These are phyloP conservation scores for Rhopalosiphum nymphaeae DNA, from an alignment of 2,888 invertebrate species.

Conservation along the genomic window DNA sequence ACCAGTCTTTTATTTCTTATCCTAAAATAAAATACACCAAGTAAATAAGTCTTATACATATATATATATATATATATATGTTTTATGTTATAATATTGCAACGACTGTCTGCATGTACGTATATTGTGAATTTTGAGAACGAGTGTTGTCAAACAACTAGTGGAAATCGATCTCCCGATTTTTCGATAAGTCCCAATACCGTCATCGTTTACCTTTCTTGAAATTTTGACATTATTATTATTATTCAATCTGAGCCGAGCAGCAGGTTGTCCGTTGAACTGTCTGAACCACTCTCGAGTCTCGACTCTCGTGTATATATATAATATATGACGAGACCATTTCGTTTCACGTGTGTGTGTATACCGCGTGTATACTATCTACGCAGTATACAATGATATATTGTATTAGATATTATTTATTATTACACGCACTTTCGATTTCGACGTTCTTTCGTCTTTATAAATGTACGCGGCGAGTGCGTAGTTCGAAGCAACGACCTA, in stretches of 20 bases:
- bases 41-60: neutral
- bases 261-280: neutral
- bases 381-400: neutral
- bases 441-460: neutral
- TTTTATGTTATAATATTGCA: no score
- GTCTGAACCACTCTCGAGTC: neutral
- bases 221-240: neutral
- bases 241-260: neutral
- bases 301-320: neutral
- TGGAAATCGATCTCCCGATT: neutral
- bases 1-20: neutral
- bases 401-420: neutral
- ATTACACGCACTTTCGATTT: neutral
- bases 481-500: neutral
- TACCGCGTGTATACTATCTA: neutral
- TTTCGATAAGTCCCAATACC: neutral
- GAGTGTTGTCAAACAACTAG: neutral
- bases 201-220: neutral
- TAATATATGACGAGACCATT: neutral
- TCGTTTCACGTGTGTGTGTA: neutral
- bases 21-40: neutral
- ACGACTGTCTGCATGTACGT: neutral
- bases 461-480: neutral
- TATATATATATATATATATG: no score
- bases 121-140: neutral